Percentiles rank a stretch among this genome's conserved stretches.
Evolutionary conservation across 2,797 vertebrate genomes (phyloP).

Genomic region (Xenops minutus): DNA sequence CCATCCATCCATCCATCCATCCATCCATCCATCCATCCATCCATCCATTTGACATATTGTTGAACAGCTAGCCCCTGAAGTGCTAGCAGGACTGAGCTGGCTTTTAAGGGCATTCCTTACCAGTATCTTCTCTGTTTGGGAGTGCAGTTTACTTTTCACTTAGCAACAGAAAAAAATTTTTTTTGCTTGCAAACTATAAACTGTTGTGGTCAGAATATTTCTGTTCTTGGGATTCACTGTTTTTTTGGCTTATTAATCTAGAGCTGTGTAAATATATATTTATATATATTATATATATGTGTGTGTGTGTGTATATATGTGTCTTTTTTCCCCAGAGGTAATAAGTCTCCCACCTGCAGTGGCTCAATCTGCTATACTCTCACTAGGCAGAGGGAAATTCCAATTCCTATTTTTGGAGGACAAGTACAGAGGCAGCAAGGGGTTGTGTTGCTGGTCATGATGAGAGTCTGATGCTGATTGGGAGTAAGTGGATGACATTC

Average conservation of each 20-base stretch:
- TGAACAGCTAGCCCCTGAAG: background rate
- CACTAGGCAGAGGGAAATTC: background rate
- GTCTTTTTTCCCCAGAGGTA: background rate
- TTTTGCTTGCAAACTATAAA: background rate
- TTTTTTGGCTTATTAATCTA: background rate
- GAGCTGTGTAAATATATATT: background rate
- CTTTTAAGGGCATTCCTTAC: background rate
- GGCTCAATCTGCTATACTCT: background rate
- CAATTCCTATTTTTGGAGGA: background rate
- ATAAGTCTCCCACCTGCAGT: background rate
- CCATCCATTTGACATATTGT: background rate
- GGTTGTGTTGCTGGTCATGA: background rate
- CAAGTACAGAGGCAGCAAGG: background rate
- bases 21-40: background rate
- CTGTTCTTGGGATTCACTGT: background rate
- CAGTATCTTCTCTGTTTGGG: background rate
- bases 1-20: background rate
- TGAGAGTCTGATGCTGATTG: background rate
- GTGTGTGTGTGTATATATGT: background rate
- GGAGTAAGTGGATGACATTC: background rate
- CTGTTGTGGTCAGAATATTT: background rate
- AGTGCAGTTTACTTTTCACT: background rate
- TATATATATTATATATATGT: background rate
- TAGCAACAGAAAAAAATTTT: background rate
- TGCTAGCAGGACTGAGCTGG: background rate